Percentiles rank a stretch among this genome's conserved stretches.
These are phyloP conservation scores for Drosophila austrosaltans DNA, from an alignment of 2,888 invertebrate genomes.

Conservation along the genomic window DNA sequence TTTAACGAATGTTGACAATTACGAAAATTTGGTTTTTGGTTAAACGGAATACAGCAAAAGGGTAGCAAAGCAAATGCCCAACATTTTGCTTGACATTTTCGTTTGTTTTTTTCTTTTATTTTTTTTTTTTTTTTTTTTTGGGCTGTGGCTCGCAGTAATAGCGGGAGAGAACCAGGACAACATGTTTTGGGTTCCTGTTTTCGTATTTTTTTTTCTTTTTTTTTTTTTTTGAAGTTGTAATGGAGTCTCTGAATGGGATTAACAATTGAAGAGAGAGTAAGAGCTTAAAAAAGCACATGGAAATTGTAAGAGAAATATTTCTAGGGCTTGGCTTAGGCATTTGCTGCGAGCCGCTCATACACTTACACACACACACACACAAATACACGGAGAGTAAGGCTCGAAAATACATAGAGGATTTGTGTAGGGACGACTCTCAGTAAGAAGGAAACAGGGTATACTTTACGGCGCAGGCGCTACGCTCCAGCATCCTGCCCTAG, in stretches of 20 bases:
- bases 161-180: conserved; percentile 34
- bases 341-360: conserved; percentile 27
- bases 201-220: conserved; percentile 46
- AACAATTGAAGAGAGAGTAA: conserved; percentile 40
- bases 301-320: conserved; percentile 18
- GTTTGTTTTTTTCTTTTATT: conserved; percentile 33
- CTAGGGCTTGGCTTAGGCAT: conserved; percentile 65
- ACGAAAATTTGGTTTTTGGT: conserved; percentile 72
- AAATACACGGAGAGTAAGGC: neutral
- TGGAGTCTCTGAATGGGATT: conserved; percentile 56
- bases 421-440: conserved; percentile 24
- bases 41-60: conserved; percentile 52
- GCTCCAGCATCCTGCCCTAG: conserved; percentile 63
- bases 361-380: conserved; percentile 16
- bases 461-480: conserved; percentile 62
- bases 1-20: conserved; percentile 78
- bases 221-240: conserved; percentile 56
- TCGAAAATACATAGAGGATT: conserved; percentile 10
- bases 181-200: conserved; percentile 11
- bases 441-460: conserved; percentile 63
- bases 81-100: conserved; percentile 18
- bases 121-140: conserved; percentile 63
- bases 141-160: conserved; percentile 74
- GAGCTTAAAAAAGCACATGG: conserved; percentile 17
- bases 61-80: conserved; percentile 27